These are phyloP conservation scores for Valencia hispanica DNA, from an alignment of 2,797 vertebrate genomes.

Conservation along the genomic window DNA sequence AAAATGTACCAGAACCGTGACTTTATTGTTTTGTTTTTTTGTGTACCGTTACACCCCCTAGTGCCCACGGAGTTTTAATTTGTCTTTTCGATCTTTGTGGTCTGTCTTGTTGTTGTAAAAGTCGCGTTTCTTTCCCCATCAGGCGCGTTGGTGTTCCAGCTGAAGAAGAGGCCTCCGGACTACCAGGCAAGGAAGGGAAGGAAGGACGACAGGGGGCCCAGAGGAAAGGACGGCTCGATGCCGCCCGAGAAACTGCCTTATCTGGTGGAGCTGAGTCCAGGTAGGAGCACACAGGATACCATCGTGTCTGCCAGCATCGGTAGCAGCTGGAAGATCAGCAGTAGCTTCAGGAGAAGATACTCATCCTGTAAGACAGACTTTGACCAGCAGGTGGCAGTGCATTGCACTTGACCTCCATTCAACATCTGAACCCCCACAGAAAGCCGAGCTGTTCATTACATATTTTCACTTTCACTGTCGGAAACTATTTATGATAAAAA, in stretches of 20 bases:
- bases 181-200: slow-evolving; percentile 87
- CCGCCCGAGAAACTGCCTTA: slow-evolving; percentile 96
- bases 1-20: too few species aligned
- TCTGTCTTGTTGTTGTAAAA: background rate
- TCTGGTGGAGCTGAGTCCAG: slow-evolving; percentile 96
- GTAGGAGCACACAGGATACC: slow-evolving; percentile 70
- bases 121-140: background rate
- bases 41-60: too few species aligned
- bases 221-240: slow-evolving; percentile 84
- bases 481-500: slow-evolving; percentile 10
- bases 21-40: too few species aligned
- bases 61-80: too few species aligned
- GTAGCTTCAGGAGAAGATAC: background rate
- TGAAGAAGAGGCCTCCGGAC: slow-evolving; percentile 93
- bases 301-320: background rate
- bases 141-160: slow-evolving; percentile 93
- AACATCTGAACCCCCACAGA: background rate
- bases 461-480: too few species aligned
- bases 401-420: background rate
- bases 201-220: slow-evolving; percentile 85
- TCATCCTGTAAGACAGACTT: slow-evolving; percentile 11
- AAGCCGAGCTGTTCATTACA: background rate
- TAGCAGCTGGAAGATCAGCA: background rate
- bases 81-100: too few species aligned
- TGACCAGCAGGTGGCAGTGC: slow-evolving; percentile 35